Evolutionary conservation across 30 jellyfish, hydroid and myxozoan genomes (phyloP).

Genomic region (Chironex yamaguchii): DNA sequence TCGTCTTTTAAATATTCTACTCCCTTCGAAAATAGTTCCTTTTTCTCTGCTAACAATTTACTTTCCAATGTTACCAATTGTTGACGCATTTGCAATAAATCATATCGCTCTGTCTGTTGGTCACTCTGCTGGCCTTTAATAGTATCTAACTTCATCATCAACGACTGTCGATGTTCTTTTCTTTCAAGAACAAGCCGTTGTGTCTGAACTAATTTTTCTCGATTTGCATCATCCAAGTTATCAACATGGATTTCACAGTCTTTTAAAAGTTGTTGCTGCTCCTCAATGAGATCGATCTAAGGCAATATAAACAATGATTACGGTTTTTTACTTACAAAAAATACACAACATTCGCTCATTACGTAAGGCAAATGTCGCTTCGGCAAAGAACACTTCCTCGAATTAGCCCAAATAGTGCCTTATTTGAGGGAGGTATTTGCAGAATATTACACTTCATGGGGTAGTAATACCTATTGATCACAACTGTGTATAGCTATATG

Average conservation of each 20-base stretch:
- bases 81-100: constrained; percentile 58
- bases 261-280: constrained; percentile 81
- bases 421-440: too few relatives aligned
- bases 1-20: constrained; percentile 52
- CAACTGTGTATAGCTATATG: too few relatives aligned
- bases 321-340: too few relatives aligned
- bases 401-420: too few relatives aligned
- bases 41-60: constrained; percentile 54
- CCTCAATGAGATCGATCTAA: constrained; percentile 87
- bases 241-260: constrained; percentile 28
- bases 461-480: too few relatives aligned
- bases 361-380: too few relatives aligned
- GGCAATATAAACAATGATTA: too few relatives aligned
- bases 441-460: too few relatives aligned
- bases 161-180: constrained; percentile 69
- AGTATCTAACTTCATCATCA: constrained; percentile 56
- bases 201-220: constrained; percentile 23
- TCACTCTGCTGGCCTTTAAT: constrained; percentile 48
- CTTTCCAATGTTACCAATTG: constrained; percentile 80
- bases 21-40: constrained; percentile 32
- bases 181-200: constrained; percentile 77
- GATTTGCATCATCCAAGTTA: not conserved
- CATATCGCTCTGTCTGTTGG: constrained; percentile 71
- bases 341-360: too few relatives aligned
- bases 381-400: too few relatives aligned